phyloP scores from a whole-genome alignment of 35 echinoderm and acorn worm species.

The Patiria miniata region DNA sequence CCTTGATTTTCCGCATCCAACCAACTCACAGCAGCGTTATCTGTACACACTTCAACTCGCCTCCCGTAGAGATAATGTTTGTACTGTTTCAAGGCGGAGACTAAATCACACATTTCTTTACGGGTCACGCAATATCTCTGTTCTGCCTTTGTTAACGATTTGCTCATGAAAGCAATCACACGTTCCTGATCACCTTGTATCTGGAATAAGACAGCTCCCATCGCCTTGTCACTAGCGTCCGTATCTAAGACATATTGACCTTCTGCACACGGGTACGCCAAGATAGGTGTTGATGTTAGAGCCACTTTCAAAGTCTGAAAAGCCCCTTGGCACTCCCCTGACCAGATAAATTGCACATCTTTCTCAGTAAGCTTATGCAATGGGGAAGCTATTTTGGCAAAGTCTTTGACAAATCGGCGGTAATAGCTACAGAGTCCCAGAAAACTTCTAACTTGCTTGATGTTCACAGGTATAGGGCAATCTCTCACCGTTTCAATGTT shows the following conservation, averaged over 20 bases:
- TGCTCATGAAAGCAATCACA: conserved; percentile 55
- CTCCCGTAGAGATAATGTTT: conserved; percentile 43
- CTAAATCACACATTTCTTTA: conserved; percentile 34
- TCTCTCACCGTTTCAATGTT: conserved; percentile 3
- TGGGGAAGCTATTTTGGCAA: conserved; percentile 37
- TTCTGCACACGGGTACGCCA: conserved; percentile 16
- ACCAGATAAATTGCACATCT: conserved; percentile 30
- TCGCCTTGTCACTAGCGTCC: conserved; percentile 44
- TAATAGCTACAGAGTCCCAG: conserved; percentile 34
- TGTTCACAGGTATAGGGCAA: conserved; percentile 21
- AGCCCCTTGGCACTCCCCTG: conserved; percentile 14
- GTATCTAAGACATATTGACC: conserved; percentile 36
- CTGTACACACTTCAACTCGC: conserved; percentile 10
- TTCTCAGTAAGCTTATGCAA: conserved; percentile 31
- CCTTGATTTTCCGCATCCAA: no score
- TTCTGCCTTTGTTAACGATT: conserved; percentile 21
- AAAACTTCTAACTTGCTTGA: conserved; percentile 29
- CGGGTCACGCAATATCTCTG: conserved; percentile 55
- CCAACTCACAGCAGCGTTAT: conserved; percentile 40
- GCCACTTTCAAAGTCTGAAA: conserved; percentile 25
- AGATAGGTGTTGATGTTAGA: conserved; percentile 18
- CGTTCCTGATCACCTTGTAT: conserved; percentile 32
- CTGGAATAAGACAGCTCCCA: conserved; percentile 53
- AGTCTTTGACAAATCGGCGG: conserved; percentile 21
- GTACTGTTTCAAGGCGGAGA: conserved; percentile 18